A percentile compares a stretch with the other conserved stretches of the same genome.
Conservation (phyloP, 2,888 invertebrate species). For the Smittia sp. region DNA sequence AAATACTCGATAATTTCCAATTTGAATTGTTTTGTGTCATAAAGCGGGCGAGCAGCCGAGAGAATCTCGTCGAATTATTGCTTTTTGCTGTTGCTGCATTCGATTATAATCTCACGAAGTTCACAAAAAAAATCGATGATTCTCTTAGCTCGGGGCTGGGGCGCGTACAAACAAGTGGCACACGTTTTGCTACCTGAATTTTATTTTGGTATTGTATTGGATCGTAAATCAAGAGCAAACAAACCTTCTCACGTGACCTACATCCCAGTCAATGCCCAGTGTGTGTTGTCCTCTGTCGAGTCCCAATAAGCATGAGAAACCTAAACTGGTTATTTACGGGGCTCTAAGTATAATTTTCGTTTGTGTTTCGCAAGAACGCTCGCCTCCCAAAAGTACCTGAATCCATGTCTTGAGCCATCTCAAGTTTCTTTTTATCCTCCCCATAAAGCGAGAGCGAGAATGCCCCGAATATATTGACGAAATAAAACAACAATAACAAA, state of each 20-base stretch:
- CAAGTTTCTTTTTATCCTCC: neutral
- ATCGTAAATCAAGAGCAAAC: too few species aligned
- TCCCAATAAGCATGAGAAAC: too few species aligned
- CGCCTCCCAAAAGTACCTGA: neutral
- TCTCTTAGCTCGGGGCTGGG: neutral
- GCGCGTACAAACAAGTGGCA: too few species aligned
- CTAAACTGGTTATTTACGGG: conserved; percentile 34
- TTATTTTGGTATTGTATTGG: too few species aligned
- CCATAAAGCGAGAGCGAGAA: neutral
- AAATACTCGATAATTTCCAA: conserved; percentile 6
- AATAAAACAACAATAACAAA: conserved; percentile 2
- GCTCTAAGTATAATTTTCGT: neutral
- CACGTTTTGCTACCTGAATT: too few species aligned
- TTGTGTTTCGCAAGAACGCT: conserved; percentile 1
- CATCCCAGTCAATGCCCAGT: too few species aligned
- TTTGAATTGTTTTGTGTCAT: neutral
- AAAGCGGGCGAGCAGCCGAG: neutral
- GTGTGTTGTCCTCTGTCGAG: too few species aligned
- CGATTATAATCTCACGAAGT: conserved; percentile 35
- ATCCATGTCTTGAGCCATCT: neutral
- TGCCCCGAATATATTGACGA: neutral
- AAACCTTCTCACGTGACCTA: too few species aligned
- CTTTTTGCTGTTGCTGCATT: conserved; percentile 18
- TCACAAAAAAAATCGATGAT: neutral
- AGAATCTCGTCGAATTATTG: conserved; percentile 15